Conservation (phyloP, 1,140 invertebrate genomes). For the Drosophila parabipectinata region DNA sequence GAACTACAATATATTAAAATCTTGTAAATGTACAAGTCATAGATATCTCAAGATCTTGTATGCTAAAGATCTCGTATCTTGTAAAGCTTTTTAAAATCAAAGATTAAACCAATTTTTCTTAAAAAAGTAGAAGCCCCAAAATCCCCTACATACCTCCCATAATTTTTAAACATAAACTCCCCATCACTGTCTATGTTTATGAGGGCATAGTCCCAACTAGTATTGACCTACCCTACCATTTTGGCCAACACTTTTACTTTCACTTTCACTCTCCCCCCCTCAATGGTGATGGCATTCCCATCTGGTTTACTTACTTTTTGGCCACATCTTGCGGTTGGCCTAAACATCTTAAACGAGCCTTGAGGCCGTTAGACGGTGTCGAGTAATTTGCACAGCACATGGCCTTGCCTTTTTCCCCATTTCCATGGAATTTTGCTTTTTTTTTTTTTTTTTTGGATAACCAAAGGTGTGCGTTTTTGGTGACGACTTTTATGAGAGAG, state of each 20-base stretch:
- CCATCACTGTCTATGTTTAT: too few relatives aligned
- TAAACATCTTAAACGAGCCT: conserved; percentile 42
- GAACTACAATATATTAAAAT: too few relatives aligned
- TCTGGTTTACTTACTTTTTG: conserved; percentile 29
- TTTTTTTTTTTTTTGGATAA: not conserved
- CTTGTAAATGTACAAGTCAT: too few relatives aligned
- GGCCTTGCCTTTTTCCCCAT: conserved; percentile 7
- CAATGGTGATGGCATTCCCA: conserved; percentile 6
- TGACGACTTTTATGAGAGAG: conserved; percentile 34
- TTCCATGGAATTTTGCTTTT: not conserved
- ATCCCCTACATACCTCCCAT: too few relatives aligned
- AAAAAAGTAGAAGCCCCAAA: too few relatives aligned
- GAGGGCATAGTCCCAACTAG: too few relatives aligned
- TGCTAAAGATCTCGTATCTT: too few relatives aligned
- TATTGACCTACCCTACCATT: conserved; percentile 1
- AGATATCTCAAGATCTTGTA: too few relatives aligned
- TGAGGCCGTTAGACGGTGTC: conserved; percentile 29
- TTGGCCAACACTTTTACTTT: not conserved
- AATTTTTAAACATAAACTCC: too few relatives aligned
- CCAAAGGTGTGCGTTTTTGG: conserved; percentile 30
- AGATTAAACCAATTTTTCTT: too few relatives aligned
- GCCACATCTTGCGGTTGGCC: conserved; percentile 35
- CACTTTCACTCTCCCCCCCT: too few relatives aligned
- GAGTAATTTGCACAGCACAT: conserved; percentile 43
- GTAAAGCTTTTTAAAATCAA: too few relatives aligned